A percentile compares a stretch with the other conserved stretches of the same genome.
Conservation (phyloP, 2,888 invertebrate genomes). For the Macrosoma leucophasiata region DNA sequence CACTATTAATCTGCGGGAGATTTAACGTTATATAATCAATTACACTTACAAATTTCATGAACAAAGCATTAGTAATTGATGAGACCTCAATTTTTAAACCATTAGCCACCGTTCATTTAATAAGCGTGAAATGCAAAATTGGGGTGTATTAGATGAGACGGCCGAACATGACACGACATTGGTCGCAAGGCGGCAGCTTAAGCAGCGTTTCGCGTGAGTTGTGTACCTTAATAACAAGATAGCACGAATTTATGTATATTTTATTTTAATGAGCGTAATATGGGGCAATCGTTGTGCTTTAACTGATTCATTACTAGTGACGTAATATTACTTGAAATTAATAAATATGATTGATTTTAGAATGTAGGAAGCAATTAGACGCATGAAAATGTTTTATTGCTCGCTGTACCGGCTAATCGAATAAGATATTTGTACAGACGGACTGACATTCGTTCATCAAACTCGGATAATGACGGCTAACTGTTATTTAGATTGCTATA, state of each 20-base stretch:
- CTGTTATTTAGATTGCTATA: conserved; percentile 38
- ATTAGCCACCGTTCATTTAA: no score
- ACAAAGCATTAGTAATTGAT: no score
- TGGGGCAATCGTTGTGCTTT: conserved; percentile 52
- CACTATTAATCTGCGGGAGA: no score
- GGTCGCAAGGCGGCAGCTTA: conserved; percentile 30
- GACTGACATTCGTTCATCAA: conserved; percentile 17
- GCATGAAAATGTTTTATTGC: conserved; percentile 24
- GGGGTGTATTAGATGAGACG: conserved; percentile 21
- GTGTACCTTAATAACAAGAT: conserved; percentile 61
- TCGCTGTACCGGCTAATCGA: conserved; percentile 18
- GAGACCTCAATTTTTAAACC: no score
- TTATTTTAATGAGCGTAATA: conserved; percentile 56
- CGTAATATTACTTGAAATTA: conserved; percentile 42
- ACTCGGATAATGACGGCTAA: conserved; percentile 32
- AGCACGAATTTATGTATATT: conserved; percentile 53
- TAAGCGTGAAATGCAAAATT: conserved; percentile 18
- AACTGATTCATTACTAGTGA: conserved; percentile 39
- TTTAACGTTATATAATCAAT: no score
- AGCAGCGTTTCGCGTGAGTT: conserved; percentile 55
- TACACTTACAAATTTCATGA: no score
- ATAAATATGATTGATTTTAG: conserved; percentile 49
- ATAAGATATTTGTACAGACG: conserved; percentile 17
- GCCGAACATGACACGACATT: conserved; percentile 20
- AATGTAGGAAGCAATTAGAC: conserved; percentile 42